Evolutionary conservation across 2,888 invertebrate species (phyloP).

Genomic region (Andrena bucephala): DNA sequence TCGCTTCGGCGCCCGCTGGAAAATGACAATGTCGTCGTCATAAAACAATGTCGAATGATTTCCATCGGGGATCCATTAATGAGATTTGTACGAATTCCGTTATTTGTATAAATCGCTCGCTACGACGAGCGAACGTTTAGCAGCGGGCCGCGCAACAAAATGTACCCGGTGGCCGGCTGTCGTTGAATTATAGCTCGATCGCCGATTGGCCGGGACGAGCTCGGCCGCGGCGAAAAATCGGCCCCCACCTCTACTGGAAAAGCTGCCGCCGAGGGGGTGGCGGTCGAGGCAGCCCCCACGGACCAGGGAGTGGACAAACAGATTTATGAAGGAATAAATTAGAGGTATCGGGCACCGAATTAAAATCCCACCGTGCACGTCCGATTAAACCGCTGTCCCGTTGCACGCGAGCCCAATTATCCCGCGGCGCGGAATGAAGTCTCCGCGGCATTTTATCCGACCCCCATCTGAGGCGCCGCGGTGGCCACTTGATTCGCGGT

Average conservation of each 20-base stretch:
- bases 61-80: conserved; percentile 65
- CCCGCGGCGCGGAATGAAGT: conserved; percentile 32
- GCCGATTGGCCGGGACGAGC: conserved; percentile 26
- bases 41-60: conserved; percentile 63
- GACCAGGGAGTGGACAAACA: conserved; percentile 38
- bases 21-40: conserved; percentile 64
- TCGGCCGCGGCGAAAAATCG: conserved; percentile 11
- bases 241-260: neutral
- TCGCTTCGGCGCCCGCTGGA: conserved; percentile 40
- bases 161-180: neutral
- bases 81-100: conserved; percentile 62
- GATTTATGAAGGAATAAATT: conserved; percentile 76
- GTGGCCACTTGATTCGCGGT: neutral
- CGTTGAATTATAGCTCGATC: conserved; percentile 57
- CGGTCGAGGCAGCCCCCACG: conserved; percentile 1
- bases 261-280: neutral
- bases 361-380: conserved; percentile 59
- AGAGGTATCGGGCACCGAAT: conserved; percentile 65
- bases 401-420: conserved; percentile 43
- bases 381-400: conserved; percentile 61
- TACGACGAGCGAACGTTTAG: conserved; percentile 69
- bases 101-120: conserved; percentile 66
- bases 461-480: neutral
- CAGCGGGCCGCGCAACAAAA: conserved; percentile 22
- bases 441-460: conserved; percentile 20